Conservation (phyloP, 2,113 vertebrate genomes). For the Thalassoma bifasciatum region DNA sequence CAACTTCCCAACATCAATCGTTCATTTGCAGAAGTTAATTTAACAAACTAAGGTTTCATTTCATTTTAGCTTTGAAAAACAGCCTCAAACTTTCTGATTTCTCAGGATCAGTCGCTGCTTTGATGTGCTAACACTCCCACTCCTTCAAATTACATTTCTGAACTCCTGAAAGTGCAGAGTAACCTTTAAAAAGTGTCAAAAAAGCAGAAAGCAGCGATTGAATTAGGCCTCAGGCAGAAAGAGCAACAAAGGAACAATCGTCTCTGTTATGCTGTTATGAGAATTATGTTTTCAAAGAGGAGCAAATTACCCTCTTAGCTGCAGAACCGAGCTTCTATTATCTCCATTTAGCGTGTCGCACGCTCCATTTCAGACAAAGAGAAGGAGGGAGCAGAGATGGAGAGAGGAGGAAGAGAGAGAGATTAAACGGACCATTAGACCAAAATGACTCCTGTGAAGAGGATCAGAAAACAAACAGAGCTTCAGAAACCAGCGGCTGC, state of each 20-base stretch:
- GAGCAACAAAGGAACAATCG: conserved; percentile 32
- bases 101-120: not conserved
- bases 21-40: no score
- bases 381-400: conserved; percentile 39
- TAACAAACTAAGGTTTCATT: no score
- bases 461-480: conserved; percentile 71
- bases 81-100: not conserved
- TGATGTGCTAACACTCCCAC: not conserved
- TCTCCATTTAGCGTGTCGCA: conserved; percentile 52
- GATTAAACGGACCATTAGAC: conserved; percentile 75
- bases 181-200: not conserved
- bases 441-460: conserved; percentile 73
- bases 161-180: not conserved
- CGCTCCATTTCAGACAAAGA: conserved; percentile 59
- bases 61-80: not conserved
- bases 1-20: no score
- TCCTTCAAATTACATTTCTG: not conserved
- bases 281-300: conserved; percentile 63
- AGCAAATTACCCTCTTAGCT: conserved; percentile 58
- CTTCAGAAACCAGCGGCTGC: conserved; percentile 61
- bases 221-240: conserved; percentile 15
- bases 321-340: conserved; percentile 58
- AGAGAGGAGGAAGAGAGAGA: conserved; percentile 26
- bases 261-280: conserved; percentile 28
- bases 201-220: not conserved